Evolutionary conservation across 2,797 vertebrate genomes (phyloP), one percentile per base, ranked within the genome.

Genomic region (Danio choprae): DNA sequence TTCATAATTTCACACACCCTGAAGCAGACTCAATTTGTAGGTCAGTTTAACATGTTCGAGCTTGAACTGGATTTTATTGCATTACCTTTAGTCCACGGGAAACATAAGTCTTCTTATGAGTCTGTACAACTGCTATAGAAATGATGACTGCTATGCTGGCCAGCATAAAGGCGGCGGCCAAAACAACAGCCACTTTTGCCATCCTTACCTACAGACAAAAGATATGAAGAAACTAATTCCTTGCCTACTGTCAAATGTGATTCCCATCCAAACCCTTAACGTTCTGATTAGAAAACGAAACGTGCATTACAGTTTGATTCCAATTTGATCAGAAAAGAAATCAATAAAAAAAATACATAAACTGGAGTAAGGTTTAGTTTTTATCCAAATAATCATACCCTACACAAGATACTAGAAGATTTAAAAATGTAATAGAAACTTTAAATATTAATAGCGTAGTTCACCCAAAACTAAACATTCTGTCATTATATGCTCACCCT

Each of bases 11-110:
- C 8, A 53, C 36, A 8, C 36, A n/a, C 10, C 40, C 36, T 5
- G 10, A 70, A 53, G 4, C 6, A 6, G 12, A 51, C 29, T 15
- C 0, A 40, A 12, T 50, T 29, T 22, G 20, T 36, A 18, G 4
- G 9, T 40, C 5, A 2, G 40, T 44, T 59, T n/a, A 7, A 16
- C 12, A 46, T 41, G 38, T 10, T 56, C 18, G 7, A 11, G 71
- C 11, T 71, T 46, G 5, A 20, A 44, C 0, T 3, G 29, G 16
- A 46, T 22, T 7, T 43, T 16, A 38, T 40, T 20, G 62, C 38
- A 87, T 90, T 89, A 98, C 97, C 96, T 97, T 96, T 22, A 90
- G 81, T 40, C 94, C 95, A 48, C 88, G 89, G n/a, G 94, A 95
- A 70, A 95, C 68, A 44, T 90, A 81, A n/a, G 88, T 87, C 12